phyloP scores from a whole-genome alignment of 2,113 vertebrate species.

The Eonycteris spelaea region DNA sequence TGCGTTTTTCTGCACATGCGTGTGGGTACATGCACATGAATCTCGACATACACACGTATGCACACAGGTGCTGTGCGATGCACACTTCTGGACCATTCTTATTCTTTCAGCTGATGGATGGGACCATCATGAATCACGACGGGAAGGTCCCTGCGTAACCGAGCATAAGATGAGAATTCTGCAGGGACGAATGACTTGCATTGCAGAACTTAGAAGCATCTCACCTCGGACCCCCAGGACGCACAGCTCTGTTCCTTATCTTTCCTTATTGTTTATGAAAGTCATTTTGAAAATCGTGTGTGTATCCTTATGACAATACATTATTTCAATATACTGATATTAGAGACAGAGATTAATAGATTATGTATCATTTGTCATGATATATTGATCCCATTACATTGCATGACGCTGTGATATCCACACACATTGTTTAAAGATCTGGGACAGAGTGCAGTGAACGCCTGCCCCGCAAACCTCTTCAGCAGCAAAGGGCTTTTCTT shows the following conservation, averaged over 20 bases:
- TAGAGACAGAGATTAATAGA: too few relatives aligned
- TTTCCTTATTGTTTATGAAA: background rate
- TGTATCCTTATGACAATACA: background rate
- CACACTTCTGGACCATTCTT: background rate
- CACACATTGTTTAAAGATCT: too few relatives aligned
- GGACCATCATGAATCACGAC: background rate
- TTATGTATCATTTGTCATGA: too few relatives aligned
- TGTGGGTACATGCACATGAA: background rate
- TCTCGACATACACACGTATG: rapidly evolving
- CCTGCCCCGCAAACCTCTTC: too few relatives aligned
- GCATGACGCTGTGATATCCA: too few relatives aligned
- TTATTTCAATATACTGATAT: too few relatives aligned
- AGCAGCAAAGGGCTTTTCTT: too few relatives aligned
- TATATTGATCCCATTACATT: too few relatives aligned
- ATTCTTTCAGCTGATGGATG: background rate
- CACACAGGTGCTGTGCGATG: background rate
- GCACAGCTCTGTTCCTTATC: background rate
- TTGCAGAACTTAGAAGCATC: rapidly evolving
- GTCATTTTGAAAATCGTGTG: background rate
- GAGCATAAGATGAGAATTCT: background rate
- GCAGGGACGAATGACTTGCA: background rate
- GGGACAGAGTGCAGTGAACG: too few relatives aligned
- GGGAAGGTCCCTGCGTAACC: background rate
- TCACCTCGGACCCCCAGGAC: rapidly evolving
- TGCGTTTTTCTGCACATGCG: rapidly evolving